A percentile compares a stretch with the other conserved stretches of the same genome.
Evolutionary conservation across 1,140 invertebrate species (phyloP).

Genomic region (Trichomalopsis sarcophagae): DNA sequence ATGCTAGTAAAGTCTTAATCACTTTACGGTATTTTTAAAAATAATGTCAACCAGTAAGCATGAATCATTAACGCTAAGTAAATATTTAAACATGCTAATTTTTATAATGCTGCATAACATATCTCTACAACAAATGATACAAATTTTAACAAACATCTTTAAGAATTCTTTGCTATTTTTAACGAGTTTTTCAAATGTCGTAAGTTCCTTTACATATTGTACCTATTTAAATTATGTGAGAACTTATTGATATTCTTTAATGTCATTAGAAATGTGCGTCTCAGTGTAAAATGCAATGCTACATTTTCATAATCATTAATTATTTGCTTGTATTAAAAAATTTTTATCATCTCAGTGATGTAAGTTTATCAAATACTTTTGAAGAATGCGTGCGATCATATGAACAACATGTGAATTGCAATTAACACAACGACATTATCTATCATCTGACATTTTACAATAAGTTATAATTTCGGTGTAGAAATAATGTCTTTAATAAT

Average conservation of each 20-base stretch:
- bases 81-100: conserved; percentile 28
- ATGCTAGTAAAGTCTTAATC: conserved; percentile 31
- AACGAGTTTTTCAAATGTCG: conserved; percentile 33
- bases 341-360: conserved; percentile 18
- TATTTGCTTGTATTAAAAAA: conserved; percentile 41
- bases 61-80: conserved; percentile 7
- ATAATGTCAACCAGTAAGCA: conserved; percentile 28
- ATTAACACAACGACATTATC: conserved; percentile 31
- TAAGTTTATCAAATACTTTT: conserved; percentile 41
- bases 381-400: conserved; percentile 19
- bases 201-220: conserved; percentile 14
- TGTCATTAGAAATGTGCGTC: conserved; percentile 48
- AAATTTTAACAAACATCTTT: conserved; percentile 17
- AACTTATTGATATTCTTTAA: conserved; percentile 34
- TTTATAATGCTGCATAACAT: conserved; percentile 15
- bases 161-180: background rate
- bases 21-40: conserved; percentile 7
- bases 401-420: conserved; percentile 30
- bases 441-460: conserved; percentile 16
- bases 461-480: conserved; percentile 27
- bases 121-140: conserved; percentile 6
- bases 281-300: conserved; percentile 47
- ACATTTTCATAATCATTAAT: conserved; percentile 41
- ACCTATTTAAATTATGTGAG: conserved; percentile 24
- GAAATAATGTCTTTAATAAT: conserved; percentile 38